Evolutionary conservation across 64 coral and sea anemone species (phyloP), one percentile per base, ranked within the genome.

Genomic region (Pocillopora damicornis): DNA sequence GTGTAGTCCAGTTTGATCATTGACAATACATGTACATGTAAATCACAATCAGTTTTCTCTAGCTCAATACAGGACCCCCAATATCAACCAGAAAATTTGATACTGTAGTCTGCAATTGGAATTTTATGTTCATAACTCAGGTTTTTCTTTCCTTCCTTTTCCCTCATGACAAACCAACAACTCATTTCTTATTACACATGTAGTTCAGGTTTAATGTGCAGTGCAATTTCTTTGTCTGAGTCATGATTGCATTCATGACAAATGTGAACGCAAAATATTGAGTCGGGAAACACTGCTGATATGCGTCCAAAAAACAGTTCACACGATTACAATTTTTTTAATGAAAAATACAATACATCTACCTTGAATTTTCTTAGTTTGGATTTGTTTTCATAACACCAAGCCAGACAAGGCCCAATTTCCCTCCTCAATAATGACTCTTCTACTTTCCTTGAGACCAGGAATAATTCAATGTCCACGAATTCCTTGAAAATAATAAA

Each of bases 341-440:
- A 22, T 18, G 0, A 79, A 58, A 57, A 15, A 25, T 2, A 63
- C 79, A 59, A 37, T 63, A 78, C 62, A 34, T 36, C 76, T 67
- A 97, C 97, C 97, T 99, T 99, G 1, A 99, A 45, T 90, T 99
- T 99, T 69, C 97, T 90, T n/a, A 99, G 71, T 51, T 94, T 92
- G 37, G 97, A 99, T 61, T 95, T 99, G 75, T 99, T 94, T 76
- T 99, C 97, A 87, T 99, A 94, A 61, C 97, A 99, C 97, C 97
- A 99, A 38, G 92, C 87, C 74, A 99, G 85, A 37, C 97, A 99
- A 4, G 97, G 97, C 9, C 77, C 88, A 35, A 86, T 89, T 18
- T 99, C 93, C 59, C 80, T 84, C 71, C 77, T 92, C 13, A 90
- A 74, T 64, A 99, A 82, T 3, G 93, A 88, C 22, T 99, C 93